A percentile compares a stretch with the other conserved stretches of the same genome.
Evolutionary conservation across 2,888 invertebrate species (phyloP).

Genomic region (Microdon myrmicae): DNA sequence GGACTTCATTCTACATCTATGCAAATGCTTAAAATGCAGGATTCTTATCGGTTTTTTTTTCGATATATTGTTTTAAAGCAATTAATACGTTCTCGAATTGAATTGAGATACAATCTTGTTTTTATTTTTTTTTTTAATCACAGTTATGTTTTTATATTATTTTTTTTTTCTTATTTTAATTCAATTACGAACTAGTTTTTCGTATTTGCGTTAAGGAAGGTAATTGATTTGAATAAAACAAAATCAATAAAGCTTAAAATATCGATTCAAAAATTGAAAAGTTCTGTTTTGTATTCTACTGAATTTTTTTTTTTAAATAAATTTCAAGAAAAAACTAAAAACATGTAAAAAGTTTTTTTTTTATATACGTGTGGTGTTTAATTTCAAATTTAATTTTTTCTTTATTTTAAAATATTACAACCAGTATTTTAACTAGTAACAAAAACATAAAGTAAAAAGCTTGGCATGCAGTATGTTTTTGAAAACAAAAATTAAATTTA

Average conservation of each 20-base stretch:
- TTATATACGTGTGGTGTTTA: too few relatives aligned
- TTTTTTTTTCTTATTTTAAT: conserved; percentile 26
- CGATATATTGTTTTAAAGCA: conserved; percentile 2
- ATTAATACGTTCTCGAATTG: conserved; percentile 26
- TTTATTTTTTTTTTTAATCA: conserved; percentile 38
- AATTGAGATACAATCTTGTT: too few relatives aligned
- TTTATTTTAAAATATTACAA: conserved; percentile 44
- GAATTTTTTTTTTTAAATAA: conserved; percentile 43
- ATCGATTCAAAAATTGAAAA: conserved; percentile 19
- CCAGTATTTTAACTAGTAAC: too few relatives aligned
- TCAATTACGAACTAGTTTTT: conserved; percentile 30
- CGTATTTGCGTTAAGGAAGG: conserved; percentile 39
- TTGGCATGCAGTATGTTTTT: neutral
- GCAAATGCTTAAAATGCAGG: conserved; percentile 27
- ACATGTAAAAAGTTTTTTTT: conserved; percentile 38
- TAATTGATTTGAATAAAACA: conserved; percentile 17
- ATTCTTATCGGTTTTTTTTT: conserved; percentile 2
- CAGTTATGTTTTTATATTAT: conserved; percentile 31
- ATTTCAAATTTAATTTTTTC: too few relatives aligned
- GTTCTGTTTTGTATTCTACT: conserved; percentile 12
- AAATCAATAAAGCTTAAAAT: conserved; percentile 22
- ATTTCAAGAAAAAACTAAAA: conserved; percentile 17
- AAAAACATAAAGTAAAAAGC: conserved; percentile 1
- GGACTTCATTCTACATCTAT: conserved; percentile 6
- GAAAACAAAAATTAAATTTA: neutral